Base-by-base conservation (phyloP, 92 coral and sea anemone species). In the Zoanthus sociatus region DNA sequence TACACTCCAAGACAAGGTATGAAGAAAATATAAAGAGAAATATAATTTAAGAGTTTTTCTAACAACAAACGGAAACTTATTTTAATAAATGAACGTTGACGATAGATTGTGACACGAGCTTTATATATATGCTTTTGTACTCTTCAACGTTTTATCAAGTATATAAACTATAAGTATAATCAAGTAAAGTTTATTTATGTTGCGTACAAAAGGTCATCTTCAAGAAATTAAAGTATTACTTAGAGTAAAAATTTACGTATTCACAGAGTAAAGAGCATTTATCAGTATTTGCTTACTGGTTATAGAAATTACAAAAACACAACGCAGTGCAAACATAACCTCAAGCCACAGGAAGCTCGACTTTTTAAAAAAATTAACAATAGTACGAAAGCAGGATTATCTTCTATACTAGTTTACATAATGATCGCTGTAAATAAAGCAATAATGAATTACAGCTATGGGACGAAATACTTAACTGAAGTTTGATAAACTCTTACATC, bases 261-360 rank as follows among this genome's bases (percentile, higher is more conserved):
- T 42, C 5, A 56, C 6, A 32, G 54, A 56, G 51, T 5, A 50
- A 33, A 6, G 69, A 9, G 21, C 20, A 63, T 20, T 58, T 50
- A 78, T 18, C 15, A 32, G 9, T 60, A 50, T 78, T 78, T 78
- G 84, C 3, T 37, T 78, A 60, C 18, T 33, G 16, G 71, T 60
- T 56, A 48, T n/a, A 47, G 2, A n/a, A 12, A 30, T 63, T 63
- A n/a, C 8, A 63, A n/a, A 7, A 63, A 7, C 8, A 63, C 30
- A 63, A 17, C 21, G 20, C 26, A 21, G 8, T 18, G 9, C 26
- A 17, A 17, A 63, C 64, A 3, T 12, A 18, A 18, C 64, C 64
- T 13, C 0, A 56, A 13, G 15, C 64, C 14, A 56, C 14, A 16
- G 9, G 26, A 61, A 3, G 9, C 42, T 37, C 42, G 7, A 61